These are phyloP conservation scores for Epinephelus fuscoguttatus DNA, from an alignment of 2,113 vertebrate genomes.

Conservation along the genomic window DNA sequence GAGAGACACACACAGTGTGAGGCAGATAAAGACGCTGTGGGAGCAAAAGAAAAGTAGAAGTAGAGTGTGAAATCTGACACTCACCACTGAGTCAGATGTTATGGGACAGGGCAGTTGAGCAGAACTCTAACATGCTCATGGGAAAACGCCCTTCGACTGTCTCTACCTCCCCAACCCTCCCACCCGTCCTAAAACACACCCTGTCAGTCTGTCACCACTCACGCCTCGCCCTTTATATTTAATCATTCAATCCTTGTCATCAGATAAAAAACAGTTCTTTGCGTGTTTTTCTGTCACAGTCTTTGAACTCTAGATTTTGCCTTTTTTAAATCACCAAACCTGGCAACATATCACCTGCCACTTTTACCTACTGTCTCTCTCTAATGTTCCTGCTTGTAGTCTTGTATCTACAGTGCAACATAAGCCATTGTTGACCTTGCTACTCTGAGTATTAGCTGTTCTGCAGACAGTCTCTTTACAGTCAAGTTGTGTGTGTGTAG, in stretches of 20 bases:
- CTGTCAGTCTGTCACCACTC: slow-evolving; percentile 59
- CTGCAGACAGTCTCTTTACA: neutral
- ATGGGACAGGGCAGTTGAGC: slow-evolving; percentile 35
- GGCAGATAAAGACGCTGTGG: slow-evolving; percentile 10
- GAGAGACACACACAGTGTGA: neutral
- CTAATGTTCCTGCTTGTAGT: neutral
- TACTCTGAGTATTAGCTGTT: neutral
- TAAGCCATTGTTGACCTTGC: slow-evolving; percentile 17
- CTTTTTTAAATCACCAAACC: neutral
- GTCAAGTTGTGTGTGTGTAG: slow-evolving; percentile 3
- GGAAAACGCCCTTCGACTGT: slow-evolving; percentile 67
- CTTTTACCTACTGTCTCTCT: neutral
- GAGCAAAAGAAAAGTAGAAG: slow-evolving; percentile 40
- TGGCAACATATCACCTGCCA: neutral
- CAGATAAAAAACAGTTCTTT: neutral
- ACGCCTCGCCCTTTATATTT: slow-evolving; percentile 26
- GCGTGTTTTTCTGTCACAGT: neutral
- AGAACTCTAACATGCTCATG: slow-evolving; percentile 52
- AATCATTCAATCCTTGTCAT: neutral
- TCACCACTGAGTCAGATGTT: slow-evolving; percentile 48
- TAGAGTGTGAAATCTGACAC: slow-evolving; percentile 70
- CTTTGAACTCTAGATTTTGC: neutral
- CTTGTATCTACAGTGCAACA: neutral
- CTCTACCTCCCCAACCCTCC: slow-evolving; percentile 22
- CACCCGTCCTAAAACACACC: slow-evolving; percentile 59